Evolutionary conservation across 1,140 invertebrate species (phyloP), one percentile per base, ranked within the genome.

Genomic region (Agraylea sexmaculata): DNA sequence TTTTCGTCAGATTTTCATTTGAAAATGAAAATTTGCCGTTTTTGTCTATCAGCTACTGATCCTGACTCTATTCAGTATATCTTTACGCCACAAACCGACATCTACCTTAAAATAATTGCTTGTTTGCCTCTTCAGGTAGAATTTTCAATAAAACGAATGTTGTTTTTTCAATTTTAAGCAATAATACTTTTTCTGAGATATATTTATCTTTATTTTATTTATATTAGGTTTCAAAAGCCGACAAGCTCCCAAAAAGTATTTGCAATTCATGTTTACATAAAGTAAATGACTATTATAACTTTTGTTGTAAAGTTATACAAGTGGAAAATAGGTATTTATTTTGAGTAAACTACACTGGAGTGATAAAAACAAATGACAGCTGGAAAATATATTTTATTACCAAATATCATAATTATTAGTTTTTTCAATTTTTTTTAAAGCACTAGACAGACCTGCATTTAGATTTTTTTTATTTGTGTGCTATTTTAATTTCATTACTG

Each of bases 251-350:
- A 12, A 72, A 75, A 54, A 74, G 72, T 51, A 69, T 77, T 50
- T 75, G 74, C 51, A 65, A 74, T 41, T 65, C 66, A 17, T 77
- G 74, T 52, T 69, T 72, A 47, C 73, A 68, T 53, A 75, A 74
- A 69, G 63, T 77, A 53, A 72, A 75, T 52, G 70, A 72, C 54
- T 66, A 71, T 56, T 77, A 74, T 56, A 65, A 74, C 55, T 77
- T 77, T 58, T 75, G 72, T 57, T 74, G 74, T 47, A 70, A 68
- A 49, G 69, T 72, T 21, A 68, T 69, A 3, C 72, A 68, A 53
- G 65, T 70, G 20, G 71, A 75, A 46, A 69, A 70, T 42, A 72
- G 71, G 55, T 68, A 66, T 45, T 50, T 64, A 17, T 56, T 64
- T 56, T 69, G 59, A 22, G 36, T 20, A 7, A 7, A 25, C 23